A percentile compares a stretch with the other conserved stretches of the same genome.
Conservation (phyloP, 2,113 vertebrate genomes). For the Indicator indicator region DNA sequence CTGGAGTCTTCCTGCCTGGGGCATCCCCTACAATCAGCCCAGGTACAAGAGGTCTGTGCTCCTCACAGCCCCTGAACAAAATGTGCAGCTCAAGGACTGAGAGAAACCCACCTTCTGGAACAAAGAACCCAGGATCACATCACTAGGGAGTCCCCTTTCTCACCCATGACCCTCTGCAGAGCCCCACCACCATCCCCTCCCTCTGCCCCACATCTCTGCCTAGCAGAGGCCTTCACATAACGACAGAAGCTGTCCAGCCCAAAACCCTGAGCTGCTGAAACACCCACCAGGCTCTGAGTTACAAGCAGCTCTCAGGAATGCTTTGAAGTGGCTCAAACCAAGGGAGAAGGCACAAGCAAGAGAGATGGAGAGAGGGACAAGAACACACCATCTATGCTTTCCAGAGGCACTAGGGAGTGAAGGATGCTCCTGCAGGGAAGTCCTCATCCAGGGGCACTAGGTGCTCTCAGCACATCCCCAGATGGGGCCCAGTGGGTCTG, state of each 20-base stretch:
- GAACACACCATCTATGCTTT: accelerated
- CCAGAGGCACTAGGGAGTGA: accelerated
- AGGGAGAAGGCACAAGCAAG: background rate
- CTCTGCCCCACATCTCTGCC: background rate
- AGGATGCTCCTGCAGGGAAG: background rate
- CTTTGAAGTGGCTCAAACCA: slow-evolving; percentile 48
- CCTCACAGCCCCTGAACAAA: accelerated
- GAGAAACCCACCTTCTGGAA: background rate
- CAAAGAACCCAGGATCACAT: background rate
- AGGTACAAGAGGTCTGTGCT: accelerated
- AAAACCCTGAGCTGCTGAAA: background rate
- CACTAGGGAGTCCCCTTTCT: background rate
- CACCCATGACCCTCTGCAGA: background rate
- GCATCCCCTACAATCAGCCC: accelerated
- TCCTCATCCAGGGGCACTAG: accelerated
- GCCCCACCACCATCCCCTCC: accelerated
- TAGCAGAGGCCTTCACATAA: background rate
- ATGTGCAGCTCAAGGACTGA: background rate
- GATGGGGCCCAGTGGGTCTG: accelerated
- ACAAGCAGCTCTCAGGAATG: slow-evolving; percentile 26
- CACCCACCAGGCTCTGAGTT: background rate
- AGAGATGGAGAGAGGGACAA: background rate
- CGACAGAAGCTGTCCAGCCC: background rate
- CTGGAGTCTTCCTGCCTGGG: background rate
- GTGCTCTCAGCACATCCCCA: background rate